Evolutionary conservation across 2,113 vertebrate genomes (phyloP), one percentile per base, ranked within the genome.

Genomic region (Narcine bancroftii): DNA sequence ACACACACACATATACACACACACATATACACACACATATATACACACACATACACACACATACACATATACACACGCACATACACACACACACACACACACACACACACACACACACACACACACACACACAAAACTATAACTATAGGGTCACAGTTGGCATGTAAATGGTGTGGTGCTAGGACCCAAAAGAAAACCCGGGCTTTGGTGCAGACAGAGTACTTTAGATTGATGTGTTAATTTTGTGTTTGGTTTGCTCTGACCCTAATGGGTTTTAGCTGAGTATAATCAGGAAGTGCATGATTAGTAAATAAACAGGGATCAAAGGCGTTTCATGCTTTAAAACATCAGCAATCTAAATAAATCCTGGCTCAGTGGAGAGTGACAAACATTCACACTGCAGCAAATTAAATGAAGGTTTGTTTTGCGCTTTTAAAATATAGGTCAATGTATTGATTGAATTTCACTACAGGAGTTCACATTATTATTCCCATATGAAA

Each of bases 231-330:
- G 87, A 66, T 65, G 60, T 91, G 87, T 66, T 66, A 42, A 69
- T 91, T 39, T 45, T 7, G 87, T 91, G 63, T 91, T 91, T 91
- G 63, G 6, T 91, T 91, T 66, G 36, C 63, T 66, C 24, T 69
- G 87, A 91, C 87, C 63, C 63, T 69, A 91, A 66, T 91, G 63
- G 63, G 42, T 91, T 45, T 63, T 91, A 24, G 36, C 87, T 45
- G 60, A 69, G 63, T 6, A 26, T 45, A 91, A 69, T 69, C 63
- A 15, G 63, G 63, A 69, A 91, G 11, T 39, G 21, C 24, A 7
- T 66, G 87, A 91, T 69, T 66, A 45, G 63, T 69, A 91, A 91
- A 91, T 91, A 91, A 91, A 66, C 63, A 89, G 63, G 7, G 60
- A 66, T 91, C 63, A 42, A 42, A 26, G 63, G 19, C 39, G 60